Evolutionary conservation across 1,140 invertebrate species (phyloP).

Genomic region (Chlorops oryzae): DNA sequence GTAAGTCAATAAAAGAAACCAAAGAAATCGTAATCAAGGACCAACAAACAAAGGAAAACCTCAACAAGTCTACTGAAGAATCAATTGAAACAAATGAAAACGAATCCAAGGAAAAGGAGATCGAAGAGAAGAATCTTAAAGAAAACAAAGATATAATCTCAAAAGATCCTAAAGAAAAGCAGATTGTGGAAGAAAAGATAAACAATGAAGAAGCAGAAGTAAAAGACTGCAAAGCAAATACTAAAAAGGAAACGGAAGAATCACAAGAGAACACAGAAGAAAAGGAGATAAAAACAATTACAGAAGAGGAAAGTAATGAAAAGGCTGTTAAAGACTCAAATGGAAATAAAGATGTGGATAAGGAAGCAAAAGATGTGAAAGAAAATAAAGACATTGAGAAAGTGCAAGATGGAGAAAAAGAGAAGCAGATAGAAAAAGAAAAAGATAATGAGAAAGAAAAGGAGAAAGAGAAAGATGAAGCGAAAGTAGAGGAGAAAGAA

Average conservation of each 20-base stretch:
- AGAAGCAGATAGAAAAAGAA: slow-evolving; percentile 1
- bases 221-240: slow-evolving; percentile 1
- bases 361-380: not conserved
- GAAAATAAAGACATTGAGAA: too few relatives aligned
- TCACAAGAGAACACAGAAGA: slow-evolving; percentile 16
- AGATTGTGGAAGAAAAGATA: slow-evolving; percentile 19
- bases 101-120: too few relatives aligned
- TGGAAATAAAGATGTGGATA: slow-evolving; percentile 13
- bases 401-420: slow-evolving; percentile 6
- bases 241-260: not conserved
- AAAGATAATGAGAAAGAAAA: slow-evolving; percentile 10
- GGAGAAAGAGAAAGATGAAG: slow-evolving; percentile 21
- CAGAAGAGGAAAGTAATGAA: slow-evolving; percentile 17
- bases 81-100: too few relatives aligned
- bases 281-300: slow-evolving; percentile 10
- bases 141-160: slow-evolving; percentile 31
- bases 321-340: slow-evolving; percentile 13
- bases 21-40: too few relatives aligned
- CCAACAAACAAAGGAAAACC: too few relatives aligned
- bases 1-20: slow-evolving; percentile 36
- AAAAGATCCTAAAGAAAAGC: slow-evolving; percentile 19
- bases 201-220: slow-evolving; percentile 16
- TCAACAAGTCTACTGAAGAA: too few relatives aligned
- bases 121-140: slow-evolving; percentile 32
- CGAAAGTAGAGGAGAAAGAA: not conserved